Percentiles rank a stretch among this genome's conserved stretches.
These are phyloP conservation scores for Andrena dorsata DNA, from an alignment of 2,888 invertebrate species.

Conservation along the genomic window DNA sequence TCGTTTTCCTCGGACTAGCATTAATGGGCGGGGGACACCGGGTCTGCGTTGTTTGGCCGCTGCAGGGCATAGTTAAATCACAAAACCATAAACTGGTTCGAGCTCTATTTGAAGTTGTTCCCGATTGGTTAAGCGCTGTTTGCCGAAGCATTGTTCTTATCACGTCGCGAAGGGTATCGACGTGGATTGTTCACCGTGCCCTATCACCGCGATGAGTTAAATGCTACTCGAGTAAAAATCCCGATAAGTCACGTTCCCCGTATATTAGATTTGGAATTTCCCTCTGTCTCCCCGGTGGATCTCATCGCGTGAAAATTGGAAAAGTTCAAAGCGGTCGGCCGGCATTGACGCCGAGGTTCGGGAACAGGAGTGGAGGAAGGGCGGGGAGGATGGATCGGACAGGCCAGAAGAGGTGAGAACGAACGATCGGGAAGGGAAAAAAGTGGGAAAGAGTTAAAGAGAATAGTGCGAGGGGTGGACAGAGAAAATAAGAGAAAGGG, in stretches of 20 bases:
- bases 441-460: background rate
- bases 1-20: no score
- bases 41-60: no score
- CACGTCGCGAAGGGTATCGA: background rate
- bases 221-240: conserved; percentile 46
- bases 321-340: conserved; percentile 70
- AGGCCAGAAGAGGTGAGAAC: conserved; percentile 45
- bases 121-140: no score
- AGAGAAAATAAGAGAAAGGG: conserved; percentile 7
- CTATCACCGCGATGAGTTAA: conserved; percentile 24
- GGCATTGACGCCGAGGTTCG: conserved; percentile 48
- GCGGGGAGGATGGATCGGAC: conserved; percentile 12
- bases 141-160: background rate
- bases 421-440: conserved; percentile 25
- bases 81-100: background rate
- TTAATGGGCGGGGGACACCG: no score
- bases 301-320: conserved; percentile 73
- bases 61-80: no score
- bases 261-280: conserved; percentile 61
- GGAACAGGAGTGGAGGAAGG: conserved; percentile 41
- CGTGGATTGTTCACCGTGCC: background rate
- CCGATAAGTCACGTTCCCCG: conserved; percentile 53
- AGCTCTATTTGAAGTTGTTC: no score
- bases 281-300: conserved; percentile 56
- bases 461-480: background rate